These are phyloP conservation scores for Helicolenus hilgendorfi DNA, from an alignment of 2,797 vertebrate genomes.

Conservation along the genomic window DNA sequence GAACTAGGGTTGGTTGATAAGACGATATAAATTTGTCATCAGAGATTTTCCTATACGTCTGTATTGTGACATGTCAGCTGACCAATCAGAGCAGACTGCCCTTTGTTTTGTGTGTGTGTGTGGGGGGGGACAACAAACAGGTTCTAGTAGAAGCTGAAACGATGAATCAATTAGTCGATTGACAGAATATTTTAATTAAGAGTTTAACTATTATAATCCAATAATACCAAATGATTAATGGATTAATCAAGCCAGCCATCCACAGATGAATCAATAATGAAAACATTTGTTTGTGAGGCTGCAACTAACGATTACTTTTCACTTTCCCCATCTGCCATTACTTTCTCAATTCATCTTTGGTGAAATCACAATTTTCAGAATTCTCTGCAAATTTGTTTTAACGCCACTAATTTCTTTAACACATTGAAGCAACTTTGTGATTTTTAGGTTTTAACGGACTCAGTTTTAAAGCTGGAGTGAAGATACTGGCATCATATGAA, in stretches of 20 bases:
- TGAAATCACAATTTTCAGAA: neutral
- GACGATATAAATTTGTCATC: neutral
- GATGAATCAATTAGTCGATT: neutral
- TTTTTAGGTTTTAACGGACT: too few relatives aligned
- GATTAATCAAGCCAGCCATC: neutral
- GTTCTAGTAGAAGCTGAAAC: neutral
- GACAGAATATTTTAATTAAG: neutral
- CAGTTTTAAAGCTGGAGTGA: too few relatives aligned
- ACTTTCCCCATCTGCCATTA: neutral
- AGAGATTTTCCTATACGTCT: neutral
- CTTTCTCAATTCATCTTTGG: neutral
- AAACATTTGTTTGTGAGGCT: neutral
- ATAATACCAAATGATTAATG: neutral
- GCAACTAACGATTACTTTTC: neutral
- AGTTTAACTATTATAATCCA: too few relatives aligned
- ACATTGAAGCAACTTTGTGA: too few relatives aligned
- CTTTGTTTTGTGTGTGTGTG: too few relatives aligned
- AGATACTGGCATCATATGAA: too few relatives aligned
- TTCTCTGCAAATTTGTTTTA: neutral
- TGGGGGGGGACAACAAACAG: too few relatives aligned
- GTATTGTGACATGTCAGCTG: too few relatives aligned
- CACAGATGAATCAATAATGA: neutral
- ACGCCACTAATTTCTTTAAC: too few relatives aligned
- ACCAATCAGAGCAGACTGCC: too few relatives aligned
- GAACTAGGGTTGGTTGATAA: neutral